phyloP scores from a whole-genome alignment of 1,140 invertebrate genomes.

The Cylas formicarius region DNA sequence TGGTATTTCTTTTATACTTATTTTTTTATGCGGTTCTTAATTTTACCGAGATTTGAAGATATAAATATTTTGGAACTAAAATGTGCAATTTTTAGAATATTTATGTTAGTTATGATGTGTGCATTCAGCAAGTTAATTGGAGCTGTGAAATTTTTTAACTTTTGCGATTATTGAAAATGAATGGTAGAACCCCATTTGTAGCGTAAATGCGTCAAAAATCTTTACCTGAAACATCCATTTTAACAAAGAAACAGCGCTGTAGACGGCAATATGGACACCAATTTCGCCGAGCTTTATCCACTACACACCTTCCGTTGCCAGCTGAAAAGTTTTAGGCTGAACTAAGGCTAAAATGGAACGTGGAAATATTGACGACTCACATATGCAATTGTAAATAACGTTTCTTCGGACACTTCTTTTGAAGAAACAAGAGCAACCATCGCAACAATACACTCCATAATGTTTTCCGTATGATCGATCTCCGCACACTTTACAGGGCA shows the following conservation, averaged over 20 bases:
- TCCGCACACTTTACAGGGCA: slow-evolving; percentile 71
- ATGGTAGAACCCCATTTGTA: no score
- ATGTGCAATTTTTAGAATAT: no score
- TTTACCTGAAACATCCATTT: slow-evolving; percentile 72
- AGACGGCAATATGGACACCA: slow-evolving; percentile 83
- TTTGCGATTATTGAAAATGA: no score
- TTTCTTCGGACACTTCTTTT: slow-evolving; percentile 68
- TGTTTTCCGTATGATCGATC: slow-evolving; percentile 83
- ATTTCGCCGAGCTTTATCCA: slow-evolving; percentile 77
- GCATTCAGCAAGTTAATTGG: no score
- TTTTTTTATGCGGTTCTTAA: no score
- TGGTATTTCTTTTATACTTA: no score
- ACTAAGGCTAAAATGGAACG: not conserved
- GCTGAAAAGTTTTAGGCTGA: slow-evolving; percentile 42
- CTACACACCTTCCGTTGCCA: slow-evolving; percentile 64
- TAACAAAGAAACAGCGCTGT: slow-evolving; percentile 67
- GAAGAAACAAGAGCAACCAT: slow-evolving; percentile 86
- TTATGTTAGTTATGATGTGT: slow-evolving; percentile 2
- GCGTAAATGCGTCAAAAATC: no score
- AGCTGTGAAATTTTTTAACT: no score
- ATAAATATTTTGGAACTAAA: no score
- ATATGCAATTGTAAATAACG: slow-evolving; percentile 68
- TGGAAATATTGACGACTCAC: slow-evolving; percentile 43
- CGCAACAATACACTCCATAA: slow-evolving; percentile 80
- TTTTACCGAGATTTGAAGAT: no score